phyloP scores from a whole-genome alignment of 2,888 invertebrate species.

The Agrochola lychnidis region DNA sequence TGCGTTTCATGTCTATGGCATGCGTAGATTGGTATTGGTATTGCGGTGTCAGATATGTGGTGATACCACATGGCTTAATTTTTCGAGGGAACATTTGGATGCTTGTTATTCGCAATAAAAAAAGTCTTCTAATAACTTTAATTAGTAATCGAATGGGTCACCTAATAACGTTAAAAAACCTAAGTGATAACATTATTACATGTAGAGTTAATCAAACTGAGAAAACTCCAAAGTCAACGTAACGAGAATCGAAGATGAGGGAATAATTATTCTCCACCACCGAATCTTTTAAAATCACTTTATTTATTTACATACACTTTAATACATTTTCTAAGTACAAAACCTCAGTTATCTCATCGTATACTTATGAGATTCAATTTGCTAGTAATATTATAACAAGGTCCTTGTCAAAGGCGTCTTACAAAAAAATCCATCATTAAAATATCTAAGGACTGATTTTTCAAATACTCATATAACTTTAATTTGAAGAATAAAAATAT shows the following conservation, averaged over 20 bases:
- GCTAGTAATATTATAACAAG: background rate
- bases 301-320: background rate
- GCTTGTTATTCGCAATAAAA: background rate
- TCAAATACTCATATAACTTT: background rate
- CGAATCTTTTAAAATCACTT: background rate
- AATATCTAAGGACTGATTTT: background rate
- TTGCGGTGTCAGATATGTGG: constrained; percentile 3
- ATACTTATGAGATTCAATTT: background rate
- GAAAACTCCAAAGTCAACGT: background rate
- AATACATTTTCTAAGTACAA: background rate
- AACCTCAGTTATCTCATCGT: background rate
- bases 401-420: background rate
- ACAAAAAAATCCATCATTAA: background rate
- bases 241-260: background rate
- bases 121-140: background rate
- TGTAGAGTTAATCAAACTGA: background rate
- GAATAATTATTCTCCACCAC: background rate
- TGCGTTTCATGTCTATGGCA: constrained; percentile 46
- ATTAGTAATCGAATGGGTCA: background rate
- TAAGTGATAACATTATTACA: no score
- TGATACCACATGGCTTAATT: constrained; percentile 1
- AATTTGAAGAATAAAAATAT: no score
- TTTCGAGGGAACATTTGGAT: background rate
- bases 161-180: no score
- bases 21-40: constrained; percentile 54